Evolutionary conservation across 1,140 invertebrate genomes (phyloP), one percentile per base, ranked within the genome.

Genomic region (Drosophila pseudoananassae): DNA sequence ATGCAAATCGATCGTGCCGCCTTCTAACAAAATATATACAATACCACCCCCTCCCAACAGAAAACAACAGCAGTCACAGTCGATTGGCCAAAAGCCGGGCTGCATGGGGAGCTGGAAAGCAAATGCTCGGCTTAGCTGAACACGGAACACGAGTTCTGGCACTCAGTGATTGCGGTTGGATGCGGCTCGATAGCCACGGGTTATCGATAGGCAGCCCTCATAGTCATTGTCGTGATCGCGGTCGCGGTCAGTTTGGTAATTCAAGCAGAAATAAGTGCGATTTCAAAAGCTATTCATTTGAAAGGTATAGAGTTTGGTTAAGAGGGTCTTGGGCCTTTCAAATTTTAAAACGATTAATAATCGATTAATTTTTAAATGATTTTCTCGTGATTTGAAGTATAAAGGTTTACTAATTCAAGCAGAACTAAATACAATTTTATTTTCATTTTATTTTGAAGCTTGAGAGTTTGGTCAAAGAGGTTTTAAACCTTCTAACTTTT

Each of bases 1-100:
- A 75, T 75, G 72, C 72, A 75, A 75, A 75, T 75, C 63, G 72
- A 69, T 70, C 50, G 52, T 75, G 60, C 33, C 45, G 27, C 33
- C 17, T 61, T 10, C 17, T 45, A 59, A 33, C 31, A 40, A 31
- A 63, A 61, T 25, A 31, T 40, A 43, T 43, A 43, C 40, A 43
- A 43, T 15, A 5, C 14, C n/a, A 23, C 47, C 23, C 56, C 9
- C 17, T 31, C 4, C 27, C 9, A 20, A 20, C 10, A 25, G 15
- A 20, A 45, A 29, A 2, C 9, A 9, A 46, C 31, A 61, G 23
- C 50, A 69, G 72, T 75, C 60, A 75, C 72, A 75, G 72, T 75
- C 72, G 72, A 75, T 75, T 75, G 72, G 72, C 53, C 72, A 36
- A 31, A 31, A 31, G 31, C 33, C 12, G 63, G 64, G 40, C 20